phyloP scores from a whole-genome alignment of 1,140 invertebrate species.

The Holcopasites calliopsidis region DNA sequence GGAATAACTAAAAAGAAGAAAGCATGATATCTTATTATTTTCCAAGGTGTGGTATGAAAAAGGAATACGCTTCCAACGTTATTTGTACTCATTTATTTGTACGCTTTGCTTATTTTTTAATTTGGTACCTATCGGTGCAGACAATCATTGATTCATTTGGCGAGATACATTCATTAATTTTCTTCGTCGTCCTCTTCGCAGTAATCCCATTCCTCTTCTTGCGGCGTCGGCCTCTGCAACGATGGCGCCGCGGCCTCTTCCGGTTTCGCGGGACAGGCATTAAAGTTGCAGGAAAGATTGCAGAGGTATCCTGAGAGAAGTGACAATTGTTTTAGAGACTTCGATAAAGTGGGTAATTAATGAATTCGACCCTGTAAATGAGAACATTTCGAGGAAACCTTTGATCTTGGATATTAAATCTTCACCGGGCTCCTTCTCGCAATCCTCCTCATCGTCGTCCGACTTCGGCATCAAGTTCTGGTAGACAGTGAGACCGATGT shows the following conservation, averaged over 20 bases:
- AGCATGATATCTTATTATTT: no score
- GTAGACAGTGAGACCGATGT: conserved; percentile 55
- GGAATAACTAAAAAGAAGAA: no score
- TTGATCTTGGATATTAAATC: conserved; percentile 35
- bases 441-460: neutral
- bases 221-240: neutral
- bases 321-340: neutral
- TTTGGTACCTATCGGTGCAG: neutral
- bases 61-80: no score
- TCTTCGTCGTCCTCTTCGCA: conserved; percentile 37
- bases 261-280: neutral
- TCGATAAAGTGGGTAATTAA: no score
- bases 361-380: no score
- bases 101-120: neutral
- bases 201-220: conserved; percentile 44
- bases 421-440: neutral
- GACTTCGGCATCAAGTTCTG: conserved; percentile 30
- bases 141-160: no score
- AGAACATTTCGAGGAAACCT: no score
- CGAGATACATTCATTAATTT: neutral
- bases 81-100: neutral
- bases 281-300: neutral
- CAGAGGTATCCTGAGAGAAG: neutral
- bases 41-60: no score
- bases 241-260: neutral